Evolutionary conservation across 1,140 invertebrate species (phyloP), one percentile per base, ranked within the genome.

Genomic region (Pseudomyrmex cubaensis): DNA sequence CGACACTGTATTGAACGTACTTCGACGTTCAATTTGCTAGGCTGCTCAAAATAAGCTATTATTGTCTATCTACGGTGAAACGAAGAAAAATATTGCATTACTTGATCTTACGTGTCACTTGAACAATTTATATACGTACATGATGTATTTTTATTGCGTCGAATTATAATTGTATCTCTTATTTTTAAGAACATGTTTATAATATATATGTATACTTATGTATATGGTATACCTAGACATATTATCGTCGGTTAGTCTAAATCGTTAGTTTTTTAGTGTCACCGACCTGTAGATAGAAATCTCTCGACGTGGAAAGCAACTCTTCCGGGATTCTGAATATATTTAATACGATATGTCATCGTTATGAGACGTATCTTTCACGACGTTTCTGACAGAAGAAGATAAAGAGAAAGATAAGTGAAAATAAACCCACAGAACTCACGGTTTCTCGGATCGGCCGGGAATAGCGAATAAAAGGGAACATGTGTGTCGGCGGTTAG

Each of bases 1-100:
- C 44, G 54, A 69, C 35, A 35, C 35, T 69, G 44, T 78, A 59
- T 70, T 12, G 20, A 59, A 50, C 44, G 67, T 10, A 72, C 12
- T 15, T 46, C 48, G 13, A 76, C 48, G 62, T 22, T 61, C 8
- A 17, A 17, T 1, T 12, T 4, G 12, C 44, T 76, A 52, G 13
- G 2, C 9, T 56, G 12, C 13, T 46, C 63, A 12, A 69, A 69
- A 46, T 22, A n/a, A 13, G 7, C 50, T 77, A 15, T 59, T 48
- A 59, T 22, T 35, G 35, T 56, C 2, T 69, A 12, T 56, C 10
- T 1, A 8, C 12, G 44, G 2, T 2, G 12, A 17, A 54, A 20
- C 35, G 25, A 17, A 25, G 22, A 57, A 35, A 35, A 35, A 35
- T 35, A 35, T 35, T 35, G 35, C 35, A 35, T 35, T 35, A 35